Percentiles rank a stretch among this genome's conserved stretches.
These are phyloP conservation scores for Gymnogyps californianus DNA, from an alignment of 2,113 vertebrate species.

Conservation along the genomic window DNA sequence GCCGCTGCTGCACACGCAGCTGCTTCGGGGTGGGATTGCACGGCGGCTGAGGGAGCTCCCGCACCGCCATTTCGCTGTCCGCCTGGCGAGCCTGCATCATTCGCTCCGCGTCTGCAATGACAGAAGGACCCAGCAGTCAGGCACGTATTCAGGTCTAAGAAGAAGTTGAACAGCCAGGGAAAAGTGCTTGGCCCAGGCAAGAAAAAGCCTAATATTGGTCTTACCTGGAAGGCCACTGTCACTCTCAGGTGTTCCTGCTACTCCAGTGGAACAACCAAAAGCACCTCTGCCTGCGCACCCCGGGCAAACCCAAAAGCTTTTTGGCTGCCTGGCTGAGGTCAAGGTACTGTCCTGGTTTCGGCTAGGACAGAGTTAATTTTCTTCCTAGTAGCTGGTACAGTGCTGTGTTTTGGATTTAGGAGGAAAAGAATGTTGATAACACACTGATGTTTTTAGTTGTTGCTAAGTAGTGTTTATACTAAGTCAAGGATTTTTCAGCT, in stretches of 20 bases:
- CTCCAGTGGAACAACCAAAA: neutral
- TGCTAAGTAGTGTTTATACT: no score
- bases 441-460: no score
- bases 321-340: neutral
- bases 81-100: rapidly evolving
- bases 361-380: no score
- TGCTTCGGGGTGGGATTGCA: neutral
- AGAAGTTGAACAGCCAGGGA: no score
- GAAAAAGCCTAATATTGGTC: neutral
- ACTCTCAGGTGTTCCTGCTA: neutral
- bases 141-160: rapidly evolving
- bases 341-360: no score
- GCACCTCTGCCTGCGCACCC: neutral
- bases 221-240: neutral
- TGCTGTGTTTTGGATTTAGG: no score
- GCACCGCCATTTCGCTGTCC: rapidly evolving
- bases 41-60: neutral
- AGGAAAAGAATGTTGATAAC: no score
- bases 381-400: no score
- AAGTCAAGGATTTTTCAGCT: no score
- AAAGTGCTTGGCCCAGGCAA: neutral
- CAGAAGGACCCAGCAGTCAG: neutral
- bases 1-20: neutral
- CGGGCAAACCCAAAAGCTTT: rapidly evolving
- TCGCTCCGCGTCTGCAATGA: neutral